Base-by-base conservation (phyloP, 2,888 invertebrate species). In the Physocephala rufipes region DNA sequence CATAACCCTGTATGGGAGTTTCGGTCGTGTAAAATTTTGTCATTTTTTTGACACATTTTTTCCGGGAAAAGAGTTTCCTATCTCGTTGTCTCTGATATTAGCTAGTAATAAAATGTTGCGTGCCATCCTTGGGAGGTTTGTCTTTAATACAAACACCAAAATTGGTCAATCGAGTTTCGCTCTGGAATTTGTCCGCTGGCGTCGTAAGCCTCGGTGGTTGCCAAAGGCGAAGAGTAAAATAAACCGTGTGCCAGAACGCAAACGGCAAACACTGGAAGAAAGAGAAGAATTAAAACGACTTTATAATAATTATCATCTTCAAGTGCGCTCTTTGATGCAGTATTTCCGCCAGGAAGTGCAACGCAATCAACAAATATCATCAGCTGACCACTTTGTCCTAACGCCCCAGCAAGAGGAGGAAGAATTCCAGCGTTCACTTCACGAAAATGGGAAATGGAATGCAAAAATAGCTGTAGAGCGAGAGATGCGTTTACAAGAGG, bases 191-290 rank as follows among this genome's bases (percentile, higher is more conserved):
- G 86, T 90, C 9, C 86, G 91, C 77, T 90, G 89, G 88, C 85
- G 87, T 72, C 88, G 93, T 76, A 95, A 95, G 85, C 95, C 95
- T 0, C 87, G 91, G 74, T 94, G 94, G 93, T 71, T 94, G 62
- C 93, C 93, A 2, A 90, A 90, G 16, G 95, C 95, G 0, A 94
- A 93, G 87, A 91, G 90, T 77, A 95, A 95, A 87, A 76, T 92
- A 63, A 95, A 90, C 85, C 89, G 90, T 75, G 88, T 95, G 73
- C 91, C 93, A 0, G 87, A 87, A 77, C 89, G 89, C 58, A 89
- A 89, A 24, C 84, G 83, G 72, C 82, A 91, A 63, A 87, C 91
- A 0, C 79, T 81, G 72, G 93, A 92, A 51, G 95, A 95, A 79
- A 77, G 79, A 0, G 75, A 87, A 2, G 95, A 95, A 85, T 81